These are phyloP conservation scores for Neoascia interrupta DNA, from an alignment of 2,888 invertebrate genomes.

Conservation along the genomic window DNA sequence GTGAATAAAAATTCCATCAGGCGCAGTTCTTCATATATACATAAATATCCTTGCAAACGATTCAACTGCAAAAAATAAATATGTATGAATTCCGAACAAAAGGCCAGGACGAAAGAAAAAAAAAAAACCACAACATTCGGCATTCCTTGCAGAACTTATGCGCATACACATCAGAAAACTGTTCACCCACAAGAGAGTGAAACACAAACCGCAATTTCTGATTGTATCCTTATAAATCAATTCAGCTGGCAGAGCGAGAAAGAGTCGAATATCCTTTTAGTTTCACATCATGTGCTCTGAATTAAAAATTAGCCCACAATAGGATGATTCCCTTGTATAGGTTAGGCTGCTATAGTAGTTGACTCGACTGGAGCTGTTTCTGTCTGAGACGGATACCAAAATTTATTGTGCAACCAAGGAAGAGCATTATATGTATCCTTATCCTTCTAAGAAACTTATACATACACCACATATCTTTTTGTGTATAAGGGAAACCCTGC, in stretches of 20 bases:
- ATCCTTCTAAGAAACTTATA: constrained; percentile 38
- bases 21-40: constrained; percentile 44
- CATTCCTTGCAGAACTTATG: constrained; percentile 39
- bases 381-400: constrained; percentile 64
- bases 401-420: constrained; percentile 66
- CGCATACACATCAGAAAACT: constrained; percentile 25
- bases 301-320: constrained; percentile 69
- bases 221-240: constrained; percentile 70
- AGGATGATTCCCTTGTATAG: constrained; percentile 44
- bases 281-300: constrained; percentile 70
- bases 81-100: neutral
- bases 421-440: constrained; percentile 31
- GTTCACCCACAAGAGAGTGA: constrained; percentile 28
- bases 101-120: neutral
- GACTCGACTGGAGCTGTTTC: constrained; percentile 28
- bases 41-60: constrained; percentile 42
- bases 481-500: constrained; percentile 16
- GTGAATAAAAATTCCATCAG: constrained; percentile 25
- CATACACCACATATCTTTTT: constrained; percentile 35
- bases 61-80: constrained; percentile 56
- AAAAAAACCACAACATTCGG: constrained; percentile 17
- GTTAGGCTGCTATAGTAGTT: constrained; percentile 35
- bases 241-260: constrained; percentile 44
- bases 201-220: constrained; percentile 64
- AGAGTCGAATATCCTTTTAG: constrained; percentile 63